Conservation (phyloP, 2,113 vertebrate species). For the Hystrix brachyura region DNA sequence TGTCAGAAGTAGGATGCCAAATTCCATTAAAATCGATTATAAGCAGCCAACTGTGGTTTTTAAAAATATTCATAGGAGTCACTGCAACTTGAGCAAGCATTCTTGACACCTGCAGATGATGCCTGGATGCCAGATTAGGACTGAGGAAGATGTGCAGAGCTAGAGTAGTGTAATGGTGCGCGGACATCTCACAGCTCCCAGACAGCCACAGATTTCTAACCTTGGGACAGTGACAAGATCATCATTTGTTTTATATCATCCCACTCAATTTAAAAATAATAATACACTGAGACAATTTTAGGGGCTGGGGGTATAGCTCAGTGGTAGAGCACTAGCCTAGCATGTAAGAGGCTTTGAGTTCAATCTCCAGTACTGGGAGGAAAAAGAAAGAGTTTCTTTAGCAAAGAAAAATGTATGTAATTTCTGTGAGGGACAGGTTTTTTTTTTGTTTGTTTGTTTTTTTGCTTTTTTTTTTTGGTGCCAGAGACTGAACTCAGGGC, state of each 20-base stretch:
- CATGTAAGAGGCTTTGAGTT: not conserved
- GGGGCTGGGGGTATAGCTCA: not conserved
- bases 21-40: conserved; percentile 39
- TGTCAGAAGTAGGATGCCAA: conserved; percentile 4
- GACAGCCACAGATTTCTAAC: not conserved
- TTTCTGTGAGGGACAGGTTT: not conserved
- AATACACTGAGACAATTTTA: not conserved
- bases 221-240: not conserved
- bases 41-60: conserved; percentile 19
- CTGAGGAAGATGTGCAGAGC: not conserved
- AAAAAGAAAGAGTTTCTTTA: not conserved
- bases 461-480: no score
- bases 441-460: no score
- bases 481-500: no score
- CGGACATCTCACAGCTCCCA: not conserved
- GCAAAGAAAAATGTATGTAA: not conserved
- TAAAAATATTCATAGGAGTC: not conserved
- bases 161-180: not conserved
- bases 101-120: not conserved
- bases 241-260: not conserved
- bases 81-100: not conserved
- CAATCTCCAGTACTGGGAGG: not conserved
- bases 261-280: not conserved
- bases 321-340: not conserved
- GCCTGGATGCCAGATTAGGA: not conserved